phyloP scores from a whole-genome alignment of 2,797 vertebrate species.

The Harpagifer antarcticus region DNA sequence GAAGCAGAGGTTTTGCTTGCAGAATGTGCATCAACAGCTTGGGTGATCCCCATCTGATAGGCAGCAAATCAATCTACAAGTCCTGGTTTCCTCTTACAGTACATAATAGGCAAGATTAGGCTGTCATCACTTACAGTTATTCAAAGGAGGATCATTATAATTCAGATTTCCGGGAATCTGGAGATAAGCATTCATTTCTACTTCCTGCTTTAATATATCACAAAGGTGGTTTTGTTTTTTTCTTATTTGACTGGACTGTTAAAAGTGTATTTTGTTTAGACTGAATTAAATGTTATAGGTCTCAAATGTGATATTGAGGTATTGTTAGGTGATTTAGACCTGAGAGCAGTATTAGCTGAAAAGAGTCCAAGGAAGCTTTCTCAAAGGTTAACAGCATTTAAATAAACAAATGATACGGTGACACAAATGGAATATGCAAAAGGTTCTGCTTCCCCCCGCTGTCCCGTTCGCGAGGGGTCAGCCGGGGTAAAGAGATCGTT shows the following conservation, averaged over 20 bases:
- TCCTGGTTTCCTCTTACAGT: conserved; percentile 54
- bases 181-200: conserved; percentile 35
- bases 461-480: too few species aligned
- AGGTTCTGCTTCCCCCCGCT: too few species aligned
- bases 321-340: background rate
- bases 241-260: conserved; percentile 16
- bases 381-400: too few species aligned
- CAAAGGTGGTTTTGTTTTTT: background rate
- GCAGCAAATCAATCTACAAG: conserved; percentile 32
- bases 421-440: too few species aligned
- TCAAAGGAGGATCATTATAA: conserved; percentile 28
- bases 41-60: conserved; percentile 27
- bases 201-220: conserved; percentile 45
- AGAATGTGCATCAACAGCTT: background rate
- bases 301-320: background rate
- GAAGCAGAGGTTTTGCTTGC: background rate
- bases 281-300: background rate
- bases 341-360: too few species aligned
- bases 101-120: conserved; percentile 53
- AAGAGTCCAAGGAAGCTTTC: too few species aligned
- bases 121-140: conserved; percentile 58
- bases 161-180: conserved; percentile 48
- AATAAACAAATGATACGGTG: too few species aligned
- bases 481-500: too few species aligned
- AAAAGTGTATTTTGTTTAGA: conserved; percentile 8